Conservation (phyloP, 2,888 invertebrate genomes). For the Zele albiditarsus region DNA sequence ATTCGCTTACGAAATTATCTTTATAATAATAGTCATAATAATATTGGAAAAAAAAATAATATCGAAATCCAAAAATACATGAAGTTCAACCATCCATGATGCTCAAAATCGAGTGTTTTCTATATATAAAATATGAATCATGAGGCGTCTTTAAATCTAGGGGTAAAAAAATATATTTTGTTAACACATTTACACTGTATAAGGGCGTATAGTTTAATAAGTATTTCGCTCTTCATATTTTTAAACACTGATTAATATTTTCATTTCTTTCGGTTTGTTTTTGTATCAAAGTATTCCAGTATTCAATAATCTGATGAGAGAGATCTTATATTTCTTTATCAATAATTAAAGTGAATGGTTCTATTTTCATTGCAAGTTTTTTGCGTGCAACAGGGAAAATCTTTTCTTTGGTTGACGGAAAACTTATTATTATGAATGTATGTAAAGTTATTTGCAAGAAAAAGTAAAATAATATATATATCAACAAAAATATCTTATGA, state of each 20-base stretch:
- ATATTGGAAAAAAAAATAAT: not conserved
- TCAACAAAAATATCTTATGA: conserved; percentile 21
- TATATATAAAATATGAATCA: not conserved
- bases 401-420: conserved; percentile 21
- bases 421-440: conserved; percentile 26
- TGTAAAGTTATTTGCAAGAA: conserved; percentile 20
- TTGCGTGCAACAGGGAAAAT: conserved; percentile 1
- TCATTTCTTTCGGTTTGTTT: too few relatives aligned
- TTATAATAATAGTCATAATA: not conserved
- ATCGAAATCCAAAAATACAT: conserved; percentile 45
- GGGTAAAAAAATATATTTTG: conserved; percentile 44
- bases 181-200: conserved; percentile 39
- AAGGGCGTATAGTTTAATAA: conserved; percentile 12
- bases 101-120: not conserved
- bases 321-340: not conserved
- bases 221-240: not conserved
- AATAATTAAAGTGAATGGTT: not conserved
- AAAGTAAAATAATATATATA: conserved; percentile 20
- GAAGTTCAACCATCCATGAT: conserved; percentile 10
- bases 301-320: conserved; percentile 27
- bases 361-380: conserved; percentile 2
- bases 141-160: conserved; percentile 26
- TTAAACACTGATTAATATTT: not conserved
- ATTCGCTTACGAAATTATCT: not conserved
- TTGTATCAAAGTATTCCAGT: not conserved